A percentile compares a stretch with the other conserved stretches of the same genome.
phyloP scores from a whole-genome alignment of 2,113 vertebrate genomes.

The Bungarus multicinctus region DNA sequence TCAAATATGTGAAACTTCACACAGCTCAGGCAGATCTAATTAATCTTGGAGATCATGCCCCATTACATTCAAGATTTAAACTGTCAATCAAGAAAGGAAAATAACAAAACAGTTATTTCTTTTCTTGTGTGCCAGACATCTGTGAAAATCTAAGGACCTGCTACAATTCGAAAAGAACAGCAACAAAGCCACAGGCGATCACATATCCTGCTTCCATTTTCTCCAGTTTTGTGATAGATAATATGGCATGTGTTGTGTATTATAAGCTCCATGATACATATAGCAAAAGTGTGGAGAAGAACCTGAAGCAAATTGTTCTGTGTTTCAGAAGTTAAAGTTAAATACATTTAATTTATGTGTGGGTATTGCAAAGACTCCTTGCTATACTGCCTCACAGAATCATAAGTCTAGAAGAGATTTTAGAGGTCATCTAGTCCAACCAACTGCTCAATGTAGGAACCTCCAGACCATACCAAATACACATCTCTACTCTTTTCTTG shows the following conservation, averaged over 20 bases:
- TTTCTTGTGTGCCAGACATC: constrained; percentile 16
- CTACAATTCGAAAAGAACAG: constrained; percentile 17
- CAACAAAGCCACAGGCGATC: constrained; percentile 5
- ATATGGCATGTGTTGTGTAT: neutral
- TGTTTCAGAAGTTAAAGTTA: neutral
- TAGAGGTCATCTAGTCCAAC: neutral
- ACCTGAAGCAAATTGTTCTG: neutral
- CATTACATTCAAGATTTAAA: constrained; percentile 28
- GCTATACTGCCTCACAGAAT: neutral
- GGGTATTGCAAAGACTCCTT: neutral
- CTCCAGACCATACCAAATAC: neutral
- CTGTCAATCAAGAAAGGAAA: constrained; percentile 19
- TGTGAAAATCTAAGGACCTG: constrained; percentile 17
- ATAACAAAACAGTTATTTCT: constrained; percentile 23
- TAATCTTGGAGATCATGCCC: constrained; percentile 30
- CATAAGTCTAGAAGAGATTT: neutral
- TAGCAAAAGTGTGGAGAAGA: neutral
- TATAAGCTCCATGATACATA: neutral
- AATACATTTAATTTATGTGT: neutral
- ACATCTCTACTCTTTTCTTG: neutral
- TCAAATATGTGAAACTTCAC: constrained; percentile 14
- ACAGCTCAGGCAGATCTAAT: constrained; percentile 28
- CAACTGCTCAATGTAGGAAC: neutral
- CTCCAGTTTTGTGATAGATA: neutral
- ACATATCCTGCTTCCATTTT: neutral